phyloP scores from a whole-genome alignment of 2,888 invertebrate genomes.

The Pemphredon lugubris region DNA sequence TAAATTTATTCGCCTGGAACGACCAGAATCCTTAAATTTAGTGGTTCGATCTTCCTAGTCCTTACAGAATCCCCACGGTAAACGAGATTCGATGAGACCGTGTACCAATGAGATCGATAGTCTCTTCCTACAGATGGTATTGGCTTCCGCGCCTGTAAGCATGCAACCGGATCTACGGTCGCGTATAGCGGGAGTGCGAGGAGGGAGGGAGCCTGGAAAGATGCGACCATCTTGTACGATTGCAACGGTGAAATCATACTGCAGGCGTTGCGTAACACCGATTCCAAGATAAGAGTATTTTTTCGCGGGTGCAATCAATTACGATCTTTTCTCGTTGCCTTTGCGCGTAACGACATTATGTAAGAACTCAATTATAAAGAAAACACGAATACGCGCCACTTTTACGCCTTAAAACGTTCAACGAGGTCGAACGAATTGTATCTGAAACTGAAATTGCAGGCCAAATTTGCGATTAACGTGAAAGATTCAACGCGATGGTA shows the following conservation, averaged over 20 bases:
- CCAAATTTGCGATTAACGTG: too few relatives aligned
- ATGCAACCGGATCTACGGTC: constrained; percentile 63
- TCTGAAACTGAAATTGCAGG: too few relatives aligned
- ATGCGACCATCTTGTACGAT: constrained; percentile 45
- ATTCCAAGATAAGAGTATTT: too few relatives aligned
- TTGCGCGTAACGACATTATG: too few relatives aligned
- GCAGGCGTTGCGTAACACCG: constrained; percentile 24
- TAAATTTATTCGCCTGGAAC: constrained; percentile 59
- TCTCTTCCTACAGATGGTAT: constrained; percentile 59
- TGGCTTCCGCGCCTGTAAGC: constrained; percentile 64
- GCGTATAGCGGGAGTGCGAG: constrained; percentile 50
- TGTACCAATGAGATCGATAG: constrained; percentile 67
- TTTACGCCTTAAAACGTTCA: too few relatives aligned
- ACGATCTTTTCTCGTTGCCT: too few relatives aligned
- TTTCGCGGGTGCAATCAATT: too few relatives aligned
- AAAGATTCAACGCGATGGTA: too few relatives aligned
- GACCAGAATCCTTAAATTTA: constrained; percentile 68
- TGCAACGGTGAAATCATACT: constrained; percentile 34
- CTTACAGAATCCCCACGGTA: constrained; percentile 64
- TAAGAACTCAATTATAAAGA: too few relatives aligned
- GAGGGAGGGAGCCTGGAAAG: constrained; percentile 50
- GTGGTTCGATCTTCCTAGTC: constrained; percentile 63
- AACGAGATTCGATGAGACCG: constrained; percentile 71
- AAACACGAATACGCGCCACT: too few relatives aligned
- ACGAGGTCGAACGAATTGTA: too few relatives aligned